Evolutionary conservation across 2,797 vertebrate species (phyloP), one percentile per base, ranked within the genome.

Genomic region (Fringilla coelebs): DNA sequence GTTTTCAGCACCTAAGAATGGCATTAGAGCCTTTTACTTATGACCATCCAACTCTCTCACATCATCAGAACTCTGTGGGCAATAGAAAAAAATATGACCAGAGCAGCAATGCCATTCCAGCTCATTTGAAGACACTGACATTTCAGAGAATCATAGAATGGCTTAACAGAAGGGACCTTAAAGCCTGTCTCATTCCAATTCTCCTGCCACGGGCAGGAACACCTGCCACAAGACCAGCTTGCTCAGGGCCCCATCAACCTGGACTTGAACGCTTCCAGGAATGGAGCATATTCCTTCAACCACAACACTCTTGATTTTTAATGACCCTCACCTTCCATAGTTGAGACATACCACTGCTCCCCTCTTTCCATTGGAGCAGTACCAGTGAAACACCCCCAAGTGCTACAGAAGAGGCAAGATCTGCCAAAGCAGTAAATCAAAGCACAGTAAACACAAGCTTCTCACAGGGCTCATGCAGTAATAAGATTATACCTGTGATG

Each of bases 1-100:
- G 9, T 38, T 88, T 58, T 34, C 18, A 58, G 16, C 45, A 61
- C 17, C 7, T 29, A 32, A 58, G 20, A 68, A 75, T 0, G 5
- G 43, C 12, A 4, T 1, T 75, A 40, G 20, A 51, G 48, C 21
- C 14, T 25, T 70, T 45, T 9, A n/a, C 28, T 45, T 43, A 54
- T 2, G 15, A 38, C 12, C 11, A 49, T 43, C 4, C 24, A 51
- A 38, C 11, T 25, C 22, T 12, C 36, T n/a, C 31, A 13, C 16
- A 61, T 8, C 7, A 46, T 6, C 8, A 1, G 13, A 54, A 17
- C 32, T 41, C 85, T 29, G 5, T 0, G 0, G 13, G 43, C 16
- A 85, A 43, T 2, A 31, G 8, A 36, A 65, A 22, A 49, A 49
- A n/a, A 7, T 1, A 6, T 1, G 11, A 45, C 6, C 48, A 54